These are phyloP conservation scores for Dromius quadrimaculatus DNA, from an alignment of 2,888 invertebrate genomes.

Conservation along the genomic window DNA sequence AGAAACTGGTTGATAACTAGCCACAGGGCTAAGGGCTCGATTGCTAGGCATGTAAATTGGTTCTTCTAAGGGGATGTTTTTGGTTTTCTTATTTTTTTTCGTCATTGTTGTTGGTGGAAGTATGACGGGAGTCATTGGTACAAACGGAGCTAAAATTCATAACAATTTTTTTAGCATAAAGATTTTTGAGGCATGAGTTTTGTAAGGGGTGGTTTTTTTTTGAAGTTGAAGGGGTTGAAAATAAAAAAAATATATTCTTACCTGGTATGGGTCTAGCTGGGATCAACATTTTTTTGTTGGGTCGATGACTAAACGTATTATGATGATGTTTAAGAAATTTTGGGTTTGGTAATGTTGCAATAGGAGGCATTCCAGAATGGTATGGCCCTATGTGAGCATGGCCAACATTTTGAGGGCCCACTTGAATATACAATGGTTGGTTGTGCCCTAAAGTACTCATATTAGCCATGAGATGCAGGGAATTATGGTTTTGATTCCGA, in stretches of 20 bases:
- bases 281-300: constrained; percentile 69
- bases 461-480: background rate
- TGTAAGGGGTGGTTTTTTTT: constrained; percentile 21
- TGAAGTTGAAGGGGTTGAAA: constrained; percentile 58
- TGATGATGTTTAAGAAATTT: constrained; percentile 67
- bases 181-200: too few relatives aligned
- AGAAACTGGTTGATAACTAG: constrained; percentile 71
- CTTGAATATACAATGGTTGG: constrained; percentile 65
- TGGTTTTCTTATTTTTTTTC: constrained; percentile 67
- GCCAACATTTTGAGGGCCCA: too few relatives aligned
- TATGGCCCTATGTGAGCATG: too few relatives aligned
- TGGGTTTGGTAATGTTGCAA: constrained; percentile 65
- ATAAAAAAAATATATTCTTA: constrained; percentile 59
- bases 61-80: constrained; percentile 69
- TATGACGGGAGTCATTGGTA: constrained; percentile 65
- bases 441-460: constrained; percentile 44
- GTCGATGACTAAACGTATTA: constrained; percentile 68
- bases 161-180: too few relatives aligned
- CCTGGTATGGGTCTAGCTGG: constrained; percentile 69
- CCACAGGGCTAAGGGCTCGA: constrained; percentile 70
- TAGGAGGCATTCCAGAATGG: constrained; percentile 50
- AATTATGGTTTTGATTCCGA: constrained; percentile 58
- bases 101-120: constrained; percentile 70
- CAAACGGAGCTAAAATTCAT: constrained; percentile 62
- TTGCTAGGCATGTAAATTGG: constrained; percentile 72